These are phyloP conservation scores for Ephestia elutella DNA, from an alignment of 1,140 invertebrate genomes.

Conservation along the genomic window DNA sequence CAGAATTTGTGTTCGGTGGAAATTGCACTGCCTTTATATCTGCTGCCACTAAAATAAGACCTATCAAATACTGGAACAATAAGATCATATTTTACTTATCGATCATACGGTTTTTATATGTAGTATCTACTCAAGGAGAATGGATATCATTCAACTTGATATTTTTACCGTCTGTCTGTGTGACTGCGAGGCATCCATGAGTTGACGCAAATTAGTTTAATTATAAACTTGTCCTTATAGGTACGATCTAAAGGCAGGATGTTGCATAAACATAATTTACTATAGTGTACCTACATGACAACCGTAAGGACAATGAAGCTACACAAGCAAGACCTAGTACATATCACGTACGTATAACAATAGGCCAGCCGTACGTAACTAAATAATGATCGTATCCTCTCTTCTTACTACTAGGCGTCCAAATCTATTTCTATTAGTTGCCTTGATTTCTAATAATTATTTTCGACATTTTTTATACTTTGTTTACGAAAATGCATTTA, in stretches of 20 bases:
- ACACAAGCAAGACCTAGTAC: slow-evolving; percentile 17
- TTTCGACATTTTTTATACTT: too few relatives aligned
- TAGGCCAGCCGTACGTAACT: slow-evolving; percentile 36
- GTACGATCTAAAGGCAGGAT: slow-evolving; percentile 16
- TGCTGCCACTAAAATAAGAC: slow-evolving; percentile 21
- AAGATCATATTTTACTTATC: slow-evolving; percentile 7
- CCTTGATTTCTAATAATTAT: too few relatives aligned
- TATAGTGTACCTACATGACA: slow-evolving; percentile 13
- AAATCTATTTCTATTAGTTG: not conserved
- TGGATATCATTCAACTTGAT: too few relatives aligned
- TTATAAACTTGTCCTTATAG: not conserved
- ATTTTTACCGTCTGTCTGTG: too few relatives aligned
- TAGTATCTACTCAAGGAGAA: too few relatives aligned
- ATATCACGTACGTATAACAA: slow-evolving; percentile 30
- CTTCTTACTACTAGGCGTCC: slow-evolving; percentile 7
- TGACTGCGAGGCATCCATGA: not conserved
- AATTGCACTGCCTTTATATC: slow-evolving; percentile 38
- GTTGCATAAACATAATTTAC: slow-evolving; percentile 9
- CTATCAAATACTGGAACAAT: slow-evolving; percentile 39
- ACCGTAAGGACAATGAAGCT: slow-evolving; percentile 19
- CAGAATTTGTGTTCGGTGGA: slow-evolving; percentile 50
- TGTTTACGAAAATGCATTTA: too few relatives aligned
- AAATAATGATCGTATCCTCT: slow-evolving; percentile 53
- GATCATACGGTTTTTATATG: not conserved
- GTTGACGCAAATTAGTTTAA: not conserved